phyloP scores from a whole-genome alignment of 2,888 invertebrate genomes.

The Cremastobaeus sp. region DNA sequence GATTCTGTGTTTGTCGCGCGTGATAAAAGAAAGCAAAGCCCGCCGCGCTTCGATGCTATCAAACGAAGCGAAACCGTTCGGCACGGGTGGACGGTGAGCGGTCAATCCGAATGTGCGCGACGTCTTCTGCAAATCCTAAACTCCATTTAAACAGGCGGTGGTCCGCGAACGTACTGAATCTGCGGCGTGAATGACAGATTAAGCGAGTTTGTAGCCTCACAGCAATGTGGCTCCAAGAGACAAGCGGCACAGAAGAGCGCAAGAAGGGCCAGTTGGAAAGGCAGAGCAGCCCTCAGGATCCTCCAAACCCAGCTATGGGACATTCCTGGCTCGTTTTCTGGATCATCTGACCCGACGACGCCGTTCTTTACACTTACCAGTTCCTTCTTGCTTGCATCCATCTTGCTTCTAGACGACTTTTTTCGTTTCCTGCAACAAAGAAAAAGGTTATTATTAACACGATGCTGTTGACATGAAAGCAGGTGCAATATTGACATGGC shows the following conservation, averaged over 20 bases:
- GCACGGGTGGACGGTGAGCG: neutral
- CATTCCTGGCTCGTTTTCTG: conserved; percentile 79
- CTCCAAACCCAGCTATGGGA: conserved; percentile 85
- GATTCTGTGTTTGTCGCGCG: conserved; percentile 11
- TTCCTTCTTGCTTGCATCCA: conserved; percentile 35
- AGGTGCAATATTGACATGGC: no score
- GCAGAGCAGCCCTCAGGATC: conserved; percentile 85
- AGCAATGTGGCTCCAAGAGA: conserved; percentile 87
- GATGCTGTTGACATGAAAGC: no score
- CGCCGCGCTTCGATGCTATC: neutral
- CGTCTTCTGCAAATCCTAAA: conserved; percentile 9
- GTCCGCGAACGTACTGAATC: conserved; percentile 88
- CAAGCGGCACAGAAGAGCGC: conserved; percentile 86
- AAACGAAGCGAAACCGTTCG: conserved; percentile 11
- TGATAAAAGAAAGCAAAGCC: conserved; percentile 15
- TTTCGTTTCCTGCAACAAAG: conserved; percentile 68
- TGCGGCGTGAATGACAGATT: conserved; percentile 88
- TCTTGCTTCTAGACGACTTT: conserved; percentile 59
- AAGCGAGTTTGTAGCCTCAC: conserved; percentile 87
- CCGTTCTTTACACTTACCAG: conserved; percentile 43
- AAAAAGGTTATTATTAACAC: conserved; percentile 1
- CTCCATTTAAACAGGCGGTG: conserved; percentile 83
- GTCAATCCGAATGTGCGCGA: conserved; percentile 17
- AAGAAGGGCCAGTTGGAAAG: conserved; percentile 87
- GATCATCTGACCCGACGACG: conserved; percentile 80